Evolutionary conservation across 2,888 invertebrate genomes (phyloP).

Genomic region (Salticus scenicus): DNA sequence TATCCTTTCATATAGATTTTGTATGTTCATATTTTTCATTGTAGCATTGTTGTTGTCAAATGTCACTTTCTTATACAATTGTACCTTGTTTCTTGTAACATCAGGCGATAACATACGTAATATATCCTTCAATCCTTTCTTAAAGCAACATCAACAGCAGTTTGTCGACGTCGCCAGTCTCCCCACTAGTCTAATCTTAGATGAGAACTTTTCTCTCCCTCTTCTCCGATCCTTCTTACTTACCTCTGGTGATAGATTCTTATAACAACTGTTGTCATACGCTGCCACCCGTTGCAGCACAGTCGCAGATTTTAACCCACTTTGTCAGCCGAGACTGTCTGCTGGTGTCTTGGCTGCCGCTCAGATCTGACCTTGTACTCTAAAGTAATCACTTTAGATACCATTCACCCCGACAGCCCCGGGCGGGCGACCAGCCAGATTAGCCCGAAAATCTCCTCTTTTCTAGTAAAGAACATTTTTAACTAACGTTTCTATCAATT

Average conservation of each 20-base stretch:
- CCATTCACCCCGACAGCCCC: slow-evolving; percentile 55
- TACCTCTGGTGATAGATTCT: neutral
- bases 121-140: slow-evolving; percentile 5
- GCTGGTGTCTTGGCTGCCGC: slow-evolving; percentile 43
- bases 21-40: too few species aligned
- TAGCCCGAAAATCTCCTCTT: neutral
- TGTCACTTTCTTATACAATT: too few species aligned
- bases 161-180: neutral
- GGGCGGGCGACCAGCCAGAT: slow-evolving; percentile 22
- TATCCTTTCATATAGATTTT: too few species aligned
- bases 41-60: too few species aligned
- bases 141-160: neutral
- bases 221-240: too few species aligned
- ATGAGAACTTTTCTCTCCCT: neutral
- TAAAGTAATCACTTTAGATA: slow-evolving; percentile 44
- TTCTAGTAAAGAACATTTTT: neutral
- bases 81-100: neutral
- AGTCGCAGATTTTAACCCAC: slow-evolving; percentile 33
- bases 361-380: slow-evolving; percentile 49
- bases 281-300: slow-evolving; percentile 7
- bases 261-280: slow-evolving; percentile 41
- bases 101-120: neutral
- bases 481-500: slow-evolving; percentile 2
- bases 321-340: slow-evolving; percentile 44
- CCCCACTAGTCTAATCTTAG: slow-evolving; percentile 49